phyloP scores from a whole-genome alignment of 1,140 invertebrate genomes.

The Calliopsis andreniformis region DNA sequence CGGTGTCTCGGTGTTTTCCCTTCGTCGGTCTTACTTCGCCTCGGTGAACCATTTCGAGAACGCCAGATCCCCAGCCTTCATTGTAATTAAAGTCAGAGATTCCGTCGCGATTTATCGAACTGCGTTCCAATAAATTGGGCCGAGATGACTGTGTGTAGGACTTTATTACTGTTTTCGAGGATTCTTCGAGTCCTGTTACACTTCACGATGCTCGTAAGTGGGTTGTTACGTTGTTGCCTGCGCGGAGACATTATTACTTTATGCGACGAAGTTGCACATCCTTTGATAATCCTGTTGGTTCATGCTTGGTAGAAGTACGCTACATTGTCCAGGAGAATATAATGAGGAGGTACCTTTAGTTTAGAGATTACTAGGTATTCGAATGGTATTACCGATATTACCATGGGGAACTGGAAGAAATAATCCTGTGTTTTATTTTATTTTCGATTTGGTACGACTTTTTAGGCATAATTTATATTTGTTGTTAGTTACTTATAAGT shows the following conservation, averaged over 20 bases:
- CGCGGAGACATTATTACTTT: neutral
- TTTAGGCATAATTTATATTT: no score
- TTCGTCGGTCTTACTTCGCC: neutral
- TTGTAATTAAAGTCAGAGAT: conserved; percentile 3
- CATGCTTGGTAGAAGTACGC: no score
- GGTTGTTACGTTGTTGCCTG: neutral
- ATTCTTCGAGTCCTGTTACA: neutral
- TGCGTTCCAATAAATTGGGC: neutral
- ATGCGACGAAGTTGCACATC: no score
- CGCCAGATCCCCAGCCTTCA: neutral
- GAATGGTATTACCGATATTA: no score
- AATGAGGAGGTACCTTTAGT: no score
- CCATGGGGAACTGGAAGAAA: no score
- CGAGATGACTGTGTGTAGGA: conserved; percentile 63
- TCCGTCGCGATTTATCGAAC: conserved; percentile 5
- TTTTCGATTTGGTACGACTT: no score
- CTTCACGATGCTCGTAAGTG: neutral
- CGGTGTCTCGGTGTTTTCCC: neutral
- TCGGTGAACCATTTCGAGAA: neutral
- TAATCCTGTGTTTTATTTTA: no score
- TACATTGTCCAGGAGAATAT: no score
- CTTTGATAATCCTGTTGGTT: no score
- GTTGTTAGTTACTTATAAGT: no score
- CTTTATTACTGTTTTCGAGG: conserved; percentile 53
- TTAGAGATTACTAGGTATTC: no score